phyloP scores from a whole-genome alignment of 2,113 vertebrate genomes.

The Psettodes erumei region DNA sequence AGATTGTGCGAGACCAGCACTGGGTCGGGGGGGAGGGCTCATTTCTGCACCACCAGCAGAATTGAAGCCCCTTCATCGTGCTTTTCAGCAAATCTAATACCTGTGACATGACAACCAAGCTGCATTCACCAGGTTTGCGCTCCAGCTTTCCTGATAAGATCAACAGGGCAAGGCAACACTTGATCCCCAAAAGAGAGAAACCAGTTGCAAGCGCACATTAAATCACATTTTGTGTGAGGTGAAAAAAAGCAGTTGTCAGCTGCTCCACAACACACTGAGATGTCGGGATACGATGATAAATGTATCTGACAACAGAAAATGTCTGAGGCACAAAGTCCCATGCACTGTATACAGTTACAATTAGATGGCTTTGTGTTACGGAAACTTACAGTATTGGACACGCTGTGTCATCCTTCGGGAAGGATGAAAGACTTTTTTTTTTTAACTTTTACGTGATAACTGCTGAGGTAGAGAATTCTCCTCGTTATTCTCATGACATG shows the following conservation, averaged over 20 bases:
- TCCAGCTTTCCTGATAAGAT: constrained; percentile 68
- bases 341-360: background rate
- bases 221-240: constrained; percentile 42
- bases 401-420: constrained; percentile 5
- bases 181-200: constrained; percentile 63
- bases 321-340: constrained; percentile 1
- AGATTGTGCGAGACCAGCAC: constrained; percentile 25
- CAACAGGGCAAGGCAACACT: constrained; percentile 67
- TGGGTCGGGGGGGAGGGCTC: background rate
- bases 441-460: constrained; percentile 10
- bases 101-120: constrained; percentile 81
- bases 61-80: constrained; percentile 52
- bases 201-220: constrained; percentile 53
- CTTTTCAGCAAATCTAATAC: constrained; percentile 82
- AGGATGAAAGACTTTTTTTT: constrained; percentile 3
- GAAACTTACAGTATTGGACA: background rate
- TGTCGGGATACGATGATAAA: constrained; percentile 2
- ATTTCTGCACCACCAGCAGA: constrained; percentile 78
- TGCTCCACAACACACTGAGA: constrained; percentile 15
- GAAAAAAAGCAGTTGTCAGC: constrained; percentile 50
- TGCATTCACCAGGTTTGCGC: constrained; percentile 66
- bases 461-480: constrained; percentile 34
- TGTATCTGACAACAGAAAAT: background rate
- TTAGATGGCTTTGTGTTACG: background rate
- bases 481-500: constrained; percentile 9